Conservation (phyloP, 2,113 vertebrate species). For the Crotalus viridis region DNA sequence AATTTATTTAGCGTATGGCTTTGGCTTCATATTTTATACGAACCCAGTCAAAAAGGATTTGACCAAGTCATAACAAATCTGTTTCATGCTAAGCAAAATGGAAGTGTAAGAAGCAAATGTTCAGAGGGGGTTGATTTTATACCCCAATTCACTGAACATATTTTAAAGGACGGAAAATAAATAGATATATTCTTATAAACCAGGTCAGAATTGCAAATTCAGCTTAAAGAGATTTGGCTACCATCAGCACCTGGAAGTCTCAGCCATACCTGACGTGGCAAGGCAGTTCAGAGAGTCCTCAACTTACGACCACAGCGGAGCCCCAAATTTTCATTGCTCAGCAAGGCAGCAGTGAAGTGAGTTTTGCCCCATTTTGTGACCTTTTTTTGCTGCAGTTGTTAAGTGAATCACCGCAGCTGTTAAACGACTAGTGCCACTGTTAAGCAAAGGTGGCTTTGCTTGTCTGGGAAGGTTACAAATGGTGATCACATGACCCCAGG, state of each 20-base stretch:
- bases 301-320: neutral
- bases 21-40: neutral
- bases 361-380: neutral
- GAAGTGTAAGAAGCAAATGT: neutral
- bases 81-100: neutral
- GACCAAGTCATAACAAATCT: neutral
- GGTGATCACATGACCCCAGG: too few species aligned
- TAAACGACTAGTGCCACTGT: too few species aligned
- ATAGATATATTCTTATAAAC: neutral
- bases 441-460: too few species aligned
- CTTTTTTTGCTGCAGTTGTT: too few species aligned
- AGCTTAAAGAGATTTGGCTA: neutral
- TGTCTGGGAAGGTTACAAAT: too few species aligned
- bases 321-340: neutral
- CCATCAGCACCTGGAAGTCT: neutral
- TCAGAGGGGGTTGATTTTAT: neutral
- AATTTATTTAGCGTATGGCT: neutral
- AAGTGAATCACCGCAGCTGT: too few species aligned
- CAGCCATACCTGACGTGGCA: neutral
- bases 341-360: neutral
- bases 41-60: neutral
- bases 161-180: neutral
- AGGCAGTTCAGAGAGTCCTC: neutral
- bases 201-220: neutral
- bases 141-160: neutral